A percentile compares a stretch with the other conserved stretches of the same genome.
These are phyloP conservation scores for Glyphotaelius pellucidus DNA, from an alignment of 2,888 invertebrate species.

Conservation along the genomic window DNA sequence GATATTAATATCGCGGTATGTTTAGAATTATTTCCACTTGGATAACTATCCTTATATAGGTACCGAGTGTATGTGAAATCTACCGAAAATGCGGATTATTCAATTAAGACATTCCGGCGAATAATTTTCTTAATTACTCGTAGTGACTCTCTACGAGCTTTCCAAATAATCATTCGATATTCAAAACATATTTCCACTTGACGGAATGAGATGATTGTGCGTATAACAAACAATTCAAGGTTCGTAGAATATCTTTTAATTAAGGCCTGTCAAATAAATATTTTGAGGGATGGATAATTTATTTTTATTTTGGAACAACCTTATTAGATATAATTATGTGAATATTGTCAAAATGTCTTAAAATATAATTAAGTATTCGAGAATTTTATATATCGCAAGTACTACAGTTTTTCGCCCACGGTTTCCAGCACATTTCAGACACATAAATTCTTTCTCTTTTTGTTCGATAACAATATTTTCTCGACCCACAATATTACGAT, in stretches of 20 bases:
- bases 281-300: not conserved
- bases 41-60: not conserved
- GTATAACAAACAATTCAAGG: not conserved
- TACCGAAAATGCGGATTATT: not conserved
- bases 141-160: not conserved
- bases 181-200: not conserved
- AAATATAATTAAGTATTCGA: not conserved
- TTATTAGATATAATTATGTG: not conserved
- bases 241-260: not conserved
- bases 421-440: too few relatives aligned
- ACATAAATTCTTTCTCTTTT: too few relatives aligned
- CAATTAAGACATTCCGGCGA: not conserved
- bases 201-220: not conserved
- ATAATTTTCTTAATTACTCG: not conserved
- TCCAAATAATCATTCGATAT: constrained; percentile 2
- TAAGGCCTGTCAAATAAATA: not conserved
- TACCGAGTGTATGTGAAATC: not conserved
- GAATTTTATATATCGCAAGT: not conserved
- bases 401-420: too few relatives aligned
- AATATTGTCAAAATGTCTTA: not conserved
- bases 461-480: too few relatives aligned
- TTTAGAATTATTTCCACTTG: not conserved
- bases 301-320: not conserved
- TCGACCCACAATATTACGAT: too few relatives aligned
- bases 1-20: not conserved